phyloP scores from a whole-genome alignment of 2,888 invertebrate species.

The Cybosia mesomella region DNA sequence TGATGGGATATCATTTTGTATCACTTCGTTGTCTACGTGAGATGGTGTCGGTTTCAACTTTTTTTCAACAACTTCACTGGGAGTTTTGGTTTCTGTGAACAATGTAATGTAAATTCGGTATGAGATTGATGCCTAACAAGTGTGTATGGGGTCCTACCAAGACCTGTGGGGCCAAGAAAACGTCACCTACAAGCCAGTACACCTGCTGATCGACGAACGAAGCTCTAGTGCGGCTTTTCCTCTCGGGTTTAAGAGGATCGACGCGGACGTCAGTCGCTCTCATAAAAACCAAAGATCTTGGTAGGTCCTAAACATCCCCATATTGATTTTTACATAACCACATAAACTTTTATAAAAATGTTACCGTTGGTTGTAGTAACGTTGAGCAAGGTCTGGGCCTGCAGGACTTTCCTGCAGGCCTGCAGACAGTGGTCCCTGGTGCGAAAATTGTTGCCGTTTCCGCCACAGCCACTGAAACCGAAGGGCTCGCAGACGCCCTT shows the following conservation, averaged over 20 bases:
- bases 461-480: slow-evolving; percentile 95
- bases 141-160: not conserved
- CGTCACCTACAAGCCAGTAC: too few species aligned
- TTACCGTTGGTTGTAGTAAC: slow-evolving; percentile 53
- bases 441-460: slow-evolving; percentile 95
- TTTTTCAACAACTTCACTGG: slow-evolving; percentile 52
- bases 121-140: not conserved
- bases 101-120: not conserved
- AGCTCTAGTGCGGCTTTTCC: not conserved
- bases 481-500: slow-evolving; percentile 93
- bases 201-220: too few species aligned
- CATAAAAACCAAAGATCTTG: too few species aligned
- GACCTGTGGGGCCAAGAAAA: too few species aligned
- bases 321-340: too few species aligned
- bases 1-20: slow-evolving; percentile 71
- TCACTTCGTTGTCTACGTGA: slow-evolving; percentile 73
- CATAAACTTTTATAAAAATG: not conserved
- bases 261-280: too few species aligned
- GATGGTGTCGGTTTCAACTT: slow-evolving; percentile 70
- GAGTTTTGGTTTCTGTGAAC: slow-evolving; percentile 35
- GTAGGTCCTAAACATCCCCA: too few species aligned
- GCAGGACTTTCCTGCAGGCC: slow-evolving; percentile 79
- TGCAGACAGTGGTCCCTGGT: slow-evolving; percentile 90
- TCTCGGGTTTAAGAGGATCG: not conserved
- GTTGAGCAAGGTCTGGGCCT: slow-evolving; percentile 20